A percentile compares a stretch with the other conserved stretches of the same genome.
These are phyloP conservation scores for Kradibia gibbosae DNA, from an alignment of 1,140 invertebrate species.

Conservation along the genomic window DNA sequence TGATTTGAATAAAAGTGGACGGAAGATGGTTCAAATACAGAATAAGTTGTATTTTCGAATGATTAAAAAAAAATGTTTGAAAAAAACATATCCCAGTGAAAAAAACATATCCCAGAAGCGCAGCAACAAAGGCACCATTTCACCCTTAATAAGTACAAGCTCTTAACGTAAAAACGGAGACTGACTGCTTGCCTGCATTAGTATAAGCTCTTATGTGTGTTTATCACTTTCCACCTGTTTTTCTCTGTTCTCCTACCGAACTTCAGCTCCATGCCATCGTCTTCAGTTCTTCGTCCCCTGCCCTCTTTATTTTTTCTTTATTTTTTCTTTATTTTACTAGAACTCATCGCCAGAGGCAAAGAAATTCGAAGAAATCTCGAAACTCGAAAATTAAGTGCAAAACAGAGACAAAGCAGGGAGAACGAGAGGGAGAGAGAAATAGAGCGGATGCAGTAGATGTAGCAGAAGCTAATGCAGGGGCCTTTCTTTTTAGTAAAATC, in stretches of 20 bases:
- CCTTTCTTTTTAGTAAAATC: background rate
- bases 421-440: background rate
- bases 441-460: background rate
- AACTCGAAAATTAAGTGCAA: background rate
- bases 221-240: conserved; percentile 20
- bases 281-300: background rate
- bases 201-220: conserved; percentile 37
- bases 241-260: background rate
- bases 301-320: background rate
- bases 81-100: too few relatives aligned
- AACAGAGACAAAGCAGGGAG: background rate
- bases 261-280: background rate
- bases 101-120: too few relatives aligned
- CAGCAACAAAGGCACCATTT: too few relatives aligned
- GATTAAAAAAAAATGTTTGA: too few relatives aligned
- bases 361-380: background rate
- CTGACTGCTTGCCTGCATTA: conserved; percentile 30
- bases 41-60: too few relatives aligned
- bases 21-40: too few relatives aligned
- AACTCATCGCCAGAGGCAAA: background rate
- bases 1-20: too few relatives aligned
- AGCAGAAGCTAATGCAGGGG: background rate
- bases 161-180: conserved; percentile 44
- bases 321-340: background rate
- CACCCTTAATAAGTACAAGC: conserved; percentile 31